These are phyloP conservation scores for Siniperca knerii DNA, from an alignment of 2,113 vertebrate genomes.

Conservation along the genomic window DNA sequence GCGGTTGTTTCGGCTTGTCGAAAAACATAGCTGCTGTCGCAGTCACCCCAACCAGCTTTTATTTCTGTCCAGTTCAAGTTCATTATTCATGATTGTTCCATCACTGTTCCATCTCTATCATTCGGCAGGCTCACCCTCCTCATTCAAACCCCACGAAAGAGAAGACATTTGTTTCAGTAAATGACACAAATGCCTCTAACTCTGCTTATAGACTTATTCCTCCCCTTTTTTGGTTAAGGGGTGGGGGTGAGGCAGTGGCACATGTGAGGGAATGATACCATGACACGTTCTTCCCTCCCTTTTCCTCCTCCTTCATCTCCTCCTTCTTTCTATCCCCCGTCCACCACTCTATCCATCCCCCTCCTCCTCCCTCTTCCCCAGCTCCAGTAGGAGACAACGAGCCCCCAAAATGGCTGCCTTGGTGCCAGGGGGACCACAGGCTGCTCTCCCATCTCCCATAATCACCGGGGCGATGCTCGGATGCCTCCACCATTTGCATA, in stretches of 20 bases:
- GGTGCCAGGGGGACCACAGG: constrained; percentile 93
- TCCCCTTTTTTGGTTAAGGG: constrained; percentile 66
- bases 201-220: constrained; percentile 79
- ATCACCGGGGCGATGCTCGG: constrained; percentile 96
- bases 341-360: constrained; percentile 47
- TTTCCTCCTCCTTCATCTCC: constrained; percentile 69
- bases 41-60: constrained; percentile 69
- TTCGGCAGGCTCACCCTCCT: constrained; percentile 70
- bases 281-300: constrained; percentile 78
- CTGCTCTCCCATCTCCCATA: constrained; percentile 93
- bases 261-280: constrained; percentile 83
- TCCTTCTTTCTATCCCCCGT: constrained; percentile 33
- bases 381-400: constrained; percentile 83
- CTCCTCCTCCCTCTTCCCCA: constrained; percentile 28
- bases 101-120: constrained; percentile 79
- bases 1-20: constrained; percentile 46
- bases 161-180: constrained; percentile 81
- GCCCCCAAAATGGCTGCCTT: constrained; percentile 89
- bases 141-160: constrained; percentile 76
- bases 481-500: constrained; percentile 98
- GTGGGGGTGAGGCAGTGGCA: constrained; percentile 64
- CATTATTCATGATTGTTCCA: constrained; percentile 83
- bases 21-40: constrained; percentile 58
- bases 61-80: constrained; percentile 75
- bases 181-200: constrained; percentile 87